Base-by-base conservation (phyloP, 53 echinoderm and acorn worm genomes). In the Holothuria scabra region DNA sequence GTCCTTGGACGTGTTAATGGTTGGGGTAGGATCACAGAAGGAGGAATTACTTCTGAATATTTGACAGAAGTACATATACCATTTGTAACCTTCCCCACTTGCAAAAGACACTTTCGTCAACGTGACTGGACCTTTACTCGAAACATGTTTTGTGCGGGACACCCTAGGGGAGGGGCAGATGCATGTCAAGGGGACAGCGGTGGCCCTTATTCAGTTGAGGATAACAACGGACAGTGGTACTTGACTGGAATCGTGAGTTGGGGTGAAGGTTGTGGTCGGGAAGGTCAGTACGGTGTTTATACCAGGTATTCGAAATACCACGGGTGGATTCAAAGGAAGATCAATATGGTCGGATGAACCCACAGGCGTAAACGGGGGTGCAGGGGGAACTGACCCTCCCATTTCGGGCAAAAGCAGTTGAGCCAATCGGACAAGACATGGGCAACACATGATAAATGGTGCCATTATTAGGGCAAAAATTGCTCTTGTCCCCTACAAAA, bases 81-180 rank as follows among this genome's bases (percentile, higher is more conserved):
- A 18, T 79, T 93, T 14, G 86, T 88, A 2, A 34, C 14, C 29
- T 52, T 35, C 28, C 65, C 67, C 29, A 71, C 26, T 44, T 95
- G 95, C 67, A 59, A 63, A 29, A 74, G 66, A 20, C 86, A 84
- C 2, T 33, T 67, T 19, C 67, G 32, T n/a, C 5, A 28, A 14
- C 79, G 83, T 0, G 31, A 24, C 0, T 59, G 65, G 22, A 8
- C 49, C 1, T 68, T 95, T 21, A 88, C 95, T 1, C 58, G 55
- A 6, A 91, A 71, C 61, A 96, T 96, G 96, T 93, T 96, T 64
- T 96, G 96, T 56, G 93, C 96, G 7, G 96, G 96, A 1, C 90
- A 72, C 55, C 1, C 20, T 20, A 2, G 21, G 14, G 38, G 60
- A 32, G 56, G 61, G n/a, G 44, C 21, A 24, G 82, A 82, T 21